Evolutionary conservation across 2,797 vertebrate species (phyloP), one percentile per base, ranked within the genome.

Genomic region (Bradypodion ventrale): DNA sequence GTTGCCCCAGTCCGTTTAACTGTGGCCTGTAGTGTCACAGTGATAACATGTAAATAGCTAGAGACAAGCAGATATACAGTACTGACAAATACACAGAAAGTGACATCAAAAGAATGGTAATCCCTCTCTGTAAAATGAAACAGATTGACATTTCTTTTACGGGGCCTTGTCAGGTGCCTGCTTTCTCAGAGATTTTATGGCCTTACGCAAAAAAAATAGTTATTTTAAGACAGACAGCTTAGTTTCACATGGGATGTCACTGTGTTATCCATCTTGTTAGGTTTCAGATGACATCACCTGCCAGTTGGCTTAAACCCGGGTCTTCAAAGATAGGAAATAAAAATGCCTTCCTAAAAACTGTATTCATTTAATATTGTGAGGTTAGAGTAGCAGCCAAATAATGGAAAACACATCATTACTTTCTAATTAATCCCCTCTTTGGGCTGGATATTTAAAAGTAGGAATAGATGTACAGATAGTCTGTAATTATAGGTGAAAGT

Each of bases 261-360:
- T 86, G 88, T 84, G 70, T 78, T 75, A 77, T 62, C 52, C 49
- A 69, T 78, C 56, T 15, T 85, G 69, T 79, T 29, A 0, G 1
- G 88, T 75, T 91, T 89, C 91, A 86, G 80, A 82, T 92, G 89
- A 89, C 92, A 82, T 1, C 0, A 0, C 42, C 1, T 85, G 37
- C 42, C 10, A 6, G 23, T 52, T 83, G 40, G 49, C 1, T 75
- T 75, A 49, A 52, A 83, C 68, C 40, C 42, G 70, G 75, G 15
- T 83, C 87, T 83, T 5, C 88, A 89, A 88, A 89, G 85, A 89
- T 90, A 82, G 4, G 2, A 70, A 63, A 80, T 12, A 23, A 7
- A 80, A 9, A 0, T 68, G 7, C 75, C 70, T 75, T 46, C 1
- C 0, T 27, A 81, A 76, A 76, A 42, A 59, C 65, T 35, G n/a